phyloP scores from a whole-genome alignment of 2,888 invertebrate species.

The Caenorhabditis zanzibari region DNA sequence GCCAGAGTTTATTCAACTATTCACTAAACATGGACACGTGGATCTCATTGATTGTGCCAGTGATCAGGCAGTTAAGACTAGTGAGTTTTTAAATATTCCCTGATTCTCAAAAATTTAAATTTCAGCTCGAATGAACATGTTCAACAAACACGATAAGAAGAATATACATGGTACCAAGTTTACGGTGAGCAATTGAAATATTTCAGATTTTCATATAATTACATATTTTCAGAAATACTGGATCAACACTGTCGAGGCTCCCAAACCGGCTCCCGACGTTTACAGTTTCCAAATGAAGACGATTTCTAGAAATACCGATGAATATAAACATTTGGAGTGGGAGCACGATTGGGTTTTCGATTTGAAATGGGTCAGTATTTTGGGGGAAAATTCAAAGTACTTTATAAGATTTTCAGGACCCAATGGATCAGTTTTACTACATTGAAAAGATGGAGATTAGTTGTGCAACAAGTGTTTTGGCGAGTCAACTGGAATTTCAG shows the following conservation, averaged over 20 bases:
- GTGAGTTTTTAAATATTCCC: neutral
- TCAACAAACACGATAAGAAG: neutral
- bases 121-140: neutral
- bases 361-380: slow-evolving; percentile 11
- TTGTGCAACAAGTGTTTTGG: too few relatives aligned
- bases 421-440: slow-evolving; percentile 15
- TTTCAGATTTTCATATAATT: too few relatives aligned
- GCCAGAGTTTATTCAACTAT: neutral
- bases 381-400: neutral
- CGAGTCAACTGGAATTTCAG: too few relatives aligned
- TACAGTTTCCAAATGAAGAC: neutral
- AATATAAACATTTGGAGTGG: neutral
- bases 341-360: slow-evolving; percentile 12
- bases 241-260: neutral
- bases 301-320: neutral
- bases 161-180: neutral
- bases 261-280: neutral
- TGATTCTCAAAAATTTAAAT: neutral
- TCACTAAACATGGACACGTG: neutral
- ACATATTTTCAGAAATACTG: neutral
- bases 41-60: neutral
- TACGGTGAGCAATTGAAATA: too few relatives aligned
- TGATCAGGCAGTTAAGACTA: neutral
- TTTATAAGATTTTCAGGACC: neutral
- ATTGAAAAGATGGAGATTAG: slow-evolving; percentile 15